phyloP scores from a whole-genome alignment of 2,888 invertebrate genomes.

The Tachina grossa region DNA sequence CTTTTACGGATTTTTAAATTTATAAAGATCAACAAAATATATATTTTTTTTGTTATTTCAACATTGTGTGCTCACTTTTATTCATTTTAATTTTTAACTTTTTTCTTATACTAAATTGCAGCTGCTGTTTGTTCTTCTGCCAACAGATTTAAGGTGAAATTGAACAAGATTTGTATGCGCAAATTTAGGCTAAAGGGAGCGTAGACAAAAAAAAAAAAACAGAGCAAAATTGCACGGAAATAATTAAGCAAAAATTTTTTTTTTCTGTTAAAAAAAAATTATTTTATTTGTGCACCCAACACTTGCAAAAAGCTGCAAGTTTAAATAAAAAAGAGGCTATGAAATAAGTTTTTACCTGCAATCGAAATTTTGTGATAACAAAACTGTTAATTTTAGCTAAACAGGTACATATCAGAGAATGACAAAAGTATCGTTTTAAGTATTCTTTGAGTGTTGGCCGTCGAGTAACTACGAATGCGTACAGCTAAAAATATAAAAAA shows the following conservation, averaged over 20 bases:
- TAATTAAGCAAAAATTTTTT: constrained; percentile 42
- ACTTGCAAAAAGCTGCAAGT: no score
- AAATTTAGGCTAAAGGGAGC: constrained; percentile 1
- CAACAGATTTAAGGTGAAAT: constrained; percentile 59
- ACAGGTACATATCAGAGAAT: no score
- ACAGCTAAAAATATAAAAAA: no score
- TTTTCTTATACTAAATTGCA: constrained; percentile 41
- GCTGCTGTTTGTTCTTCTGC: constrained; percentile 52
- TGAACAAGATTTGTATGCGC: constrained; percentile 38
- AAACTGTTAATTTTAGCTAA: no score
- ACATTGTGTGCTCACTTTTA: constrained; percentile 26
- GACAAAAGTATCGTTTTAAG: no score
- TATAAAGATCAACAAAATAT: constrained; percentile 49
- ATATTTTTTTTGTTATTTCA: constrained; percentile 24
- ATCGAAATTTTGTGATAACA: no score
- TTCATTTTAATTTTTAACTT: background rate
- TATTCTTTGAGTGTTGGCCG: no score
- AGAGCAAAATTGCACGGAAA: constrained; percentile 33
- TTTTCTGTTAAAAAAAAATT: background rate
- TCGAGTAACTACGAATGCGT: no score
- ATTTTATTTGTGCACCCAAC: background rate
- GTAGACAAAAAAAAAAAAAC: background rate
- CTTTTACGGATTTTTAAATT: constrained; percentile 50
- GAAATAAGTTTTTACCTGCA: no score
- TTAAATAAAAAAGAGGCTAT: no score